Conservation (phyloP, 2,797 vertebrate genomes). For the Molossus alvarezi region DNA sequence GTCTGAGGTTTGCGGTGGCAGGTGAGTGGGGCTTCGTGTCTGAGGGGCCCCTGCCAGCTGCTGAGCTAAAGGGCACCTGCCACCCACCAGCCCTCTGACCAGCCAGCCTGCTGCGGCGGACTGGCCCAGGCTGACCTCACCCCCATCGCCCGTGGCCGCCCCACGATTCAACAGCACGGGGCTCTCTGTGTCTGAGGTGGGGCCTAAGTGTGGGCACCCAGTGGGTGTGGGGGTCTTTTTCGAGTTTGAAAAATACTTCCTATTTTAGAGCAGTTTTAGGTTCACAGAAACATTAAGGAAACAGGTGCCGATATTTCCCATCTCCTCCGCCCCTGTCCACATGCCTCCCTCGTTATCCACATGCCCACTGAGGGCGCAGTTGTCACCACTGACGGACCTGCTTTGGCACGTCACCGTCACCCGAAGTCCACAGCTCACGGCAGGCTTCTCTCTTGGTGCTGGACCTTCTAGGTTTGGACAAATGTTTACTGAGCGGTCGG, state of each 20-base stretch:
- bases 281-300: neutral
- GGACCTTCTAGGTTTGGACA: neutral
- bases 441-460: neutral
- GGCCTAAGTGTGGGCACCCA: accelerated
- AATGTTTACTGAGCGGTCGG: too few relatives aligned
- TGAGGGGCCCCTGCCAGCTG: neutral
- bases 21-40: too few relatives aligned
- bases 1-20: too few relatives aligned
- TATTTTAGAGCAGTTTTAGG: neutral
- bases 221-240: too few relatives aligned
- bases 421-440: too few relatives aligned
- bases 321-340: accelerated
- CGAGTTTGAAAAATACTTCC: neutral
- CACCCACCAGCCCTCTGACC: neutral
- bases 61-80: accelerated
- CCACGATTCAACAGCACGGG: neutral
- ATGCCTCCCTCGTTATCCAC: neutral
- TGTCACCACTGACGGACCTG: neutral
- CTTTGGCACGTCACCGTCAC: neutral
- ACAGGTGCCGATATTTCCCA: neutral
- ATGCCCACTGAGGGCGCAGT: neutral
- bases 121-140: neutral
- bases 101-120: neutral
- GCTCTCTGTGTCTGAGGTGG: neutral
- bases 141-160: too few relatives aligned